phyloP scores from a whole-genome alignment of 2,888 invertebrate genomes.

The Watsonalla cultraria region DNA sequence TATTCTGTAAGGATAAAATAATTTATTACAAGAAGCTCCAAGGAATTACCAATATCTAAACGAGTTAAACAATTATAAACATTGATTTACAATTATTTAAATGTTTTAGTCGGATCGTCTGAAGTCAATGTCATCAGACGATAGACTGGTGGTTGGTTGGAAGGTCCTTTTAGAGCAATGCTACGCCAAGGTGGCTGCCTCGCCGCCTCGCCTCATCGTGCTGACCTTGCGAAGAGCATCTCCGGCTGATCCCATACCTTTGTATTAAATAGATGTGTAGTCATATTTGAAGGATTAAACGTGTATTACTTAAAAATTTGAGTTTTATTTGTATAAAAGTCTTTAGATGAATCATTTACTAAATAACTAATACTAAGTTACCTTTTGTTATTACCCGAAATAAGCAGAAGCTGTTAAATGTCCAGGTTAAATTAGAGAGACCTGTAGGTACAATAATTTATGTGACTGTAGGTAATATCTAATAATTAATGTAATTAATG shows the following conservation, averaged over 20 bases:
- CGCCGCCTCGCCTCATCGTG: slow-evolving; percentile 53
- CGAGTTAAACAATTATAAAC: too few species aligned
- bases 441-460: too few species aligned
- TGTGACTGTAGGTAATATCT: too few species aligned
- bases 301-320: not conserved
- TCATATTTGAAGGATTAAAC: not conserved
- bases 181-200: slow-evolving; percentile 70
- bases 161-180: slow-evolving; percentile 81
- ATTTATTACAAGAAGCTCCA: not conserved
- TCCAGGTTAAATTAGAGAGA: too few species aligned
- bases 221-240: slow-evolving; percentile 51
- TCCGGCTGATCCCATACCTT: slow-evolving; percentile 62
- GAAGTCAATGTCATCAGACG: slow-evolving; percentile 64
- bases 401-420: too few species aligned
- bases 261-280: slow-evolving; percentile 37
- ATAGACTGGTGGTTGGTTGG: slow-evolving; percentile 81
- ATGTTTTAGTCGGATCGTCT: slow-evolving; percentile 70
- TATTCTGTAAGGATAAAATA: slow-evolving; percentile 63
- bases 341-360: too few species aligned
- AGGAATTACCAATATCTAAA: not conserved
- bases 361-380: too few species aligned
- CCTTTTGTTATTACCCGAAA: too few species aligned
- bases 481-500: too few species aligned
- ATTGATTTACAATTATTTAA: too few species aligned
- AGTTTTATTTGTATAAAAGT: not conserved